A percentile compares a stretch with the other conserved stretches of the same genome.
phyloP scores from a whole-genome alignment of 92 coral and sea anemone genomes.

The Porites evermanni region DNA sequence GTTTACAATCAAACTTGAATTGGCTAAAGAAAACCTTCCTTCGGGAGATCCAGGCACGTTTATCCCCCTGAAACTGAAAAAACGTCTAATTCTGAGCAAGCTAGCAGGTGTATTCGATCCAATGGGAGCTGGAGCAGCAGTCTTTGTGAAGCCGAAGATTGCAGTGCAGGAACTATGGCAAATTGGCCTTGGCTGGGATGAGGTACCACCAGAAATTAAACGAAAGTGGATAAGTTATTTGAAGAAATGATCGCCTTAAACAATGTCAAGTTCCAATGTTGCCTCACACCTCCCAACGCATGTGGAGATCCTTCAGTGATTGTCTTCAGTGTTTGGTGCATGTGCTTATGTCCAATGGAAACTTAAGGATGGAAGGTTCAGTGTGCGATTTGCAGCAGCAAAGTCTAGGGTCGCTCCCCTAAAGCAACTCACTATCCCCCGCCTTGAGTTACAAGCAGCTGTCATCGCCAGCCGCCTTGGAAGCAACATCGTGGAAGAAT shows the following conservation, averaged over 20 bases:
- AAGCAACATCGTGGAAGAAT: constrained; percentile 28
- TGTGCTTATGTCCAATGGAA: constrained; percentile 57
- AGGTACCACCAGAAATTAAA: constrained; percentile 25
- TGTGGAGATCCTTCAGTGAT: constrained; percentile 17
- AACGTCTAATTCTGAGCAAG: constrained; percentile 46
- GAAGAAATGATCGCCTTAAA: constrained; percentile 46
- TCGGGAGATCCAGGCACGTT: not conserved
- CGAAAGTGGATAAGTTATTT: constrained; percentile 51
- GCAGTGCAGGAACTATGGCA: constrained; percentile 66
- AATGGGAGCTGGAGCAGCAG: constrained; percentile 45
- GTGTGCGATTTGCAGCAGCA: constrained; percentile 54
- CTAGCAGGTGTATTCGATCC: constrained; percentile 44
- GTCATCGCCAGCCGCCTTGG: constrained; percentile 36
- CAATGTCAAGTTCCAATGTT: constrained; percentile 25
- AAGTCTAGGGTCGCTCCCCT: constrained; percentile 69
- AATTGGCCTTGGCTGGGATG: constrained; percentile 54
- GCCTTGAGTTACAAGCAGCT: constrained; percentile 63
- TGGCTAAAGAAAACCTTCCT: not conserved
- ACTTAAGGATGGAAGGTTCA: constrained; percentile 23
- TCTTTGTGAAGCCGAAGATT: constrained; percentile 47
- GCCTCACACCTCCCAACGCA: constrained; percentile 29
- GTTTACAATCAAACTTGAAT: constrained; percentile 33
- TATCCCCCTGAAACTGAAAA: constrained; percentile 17
- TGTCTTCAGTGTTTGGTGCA: constrained; percentile 49
- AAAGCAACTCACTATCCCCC: constrained; percentile 61